Evolutionary conservation across 2,888 invertebrate species (phyloP).

Genomic region (Diaphora mendica): DNA sequence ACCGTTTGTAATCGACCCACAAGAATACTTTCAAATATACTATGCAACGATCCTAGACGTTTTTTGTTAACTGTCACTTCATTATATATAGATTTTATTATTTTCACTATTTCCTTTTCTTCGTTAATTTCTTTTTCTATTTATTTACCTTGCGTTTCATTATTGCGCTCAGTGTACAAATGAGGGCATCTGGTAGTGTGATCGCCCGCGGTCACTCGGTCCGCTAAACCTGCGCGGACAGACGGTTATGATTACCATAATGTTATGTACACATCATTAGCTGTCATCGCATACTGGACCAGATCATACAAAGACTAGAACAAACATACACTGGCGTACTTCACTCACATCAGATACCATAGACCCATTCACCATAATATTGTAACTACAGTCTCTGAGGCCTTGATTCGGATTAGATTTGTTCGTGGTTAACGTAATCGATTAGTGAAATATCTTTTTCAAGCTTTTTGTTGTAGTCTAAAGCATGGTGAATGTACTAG

Average conservation of each 20-base stretch:
- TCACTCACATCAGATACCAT: constrained; percentile 83
- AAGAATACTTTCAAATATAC: constrained; percentile 82
- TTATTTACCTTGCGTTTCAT: constrained; percentile 70
- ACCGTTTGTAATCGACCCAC: constrained; percentile 85
- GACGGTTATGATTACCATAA: constrained; percentile 57
- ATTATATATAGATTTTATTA: constrained; percentile 79
- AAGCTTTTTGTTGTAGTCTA: constrained; percentile 73
- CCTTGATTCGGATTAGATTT: constrained; percentile 49
- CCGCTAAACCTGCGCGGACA: constrained; percentile 55
- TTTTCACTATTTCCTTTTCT: constrained; percentile 77
- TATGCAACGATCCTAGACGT: constrained; percentile 84
- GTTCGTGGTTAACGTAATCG: constrained; percentile 65
- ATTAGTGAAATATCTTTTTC: constrained; percentile 62
- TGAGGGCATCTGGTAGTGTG: constrained; percentile 64
- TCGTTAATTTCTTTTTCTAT: constrained; percentile 68
- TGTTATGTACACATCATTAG: constrained; percentile 76
- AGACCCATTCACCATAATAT: constrained; percentile 79
- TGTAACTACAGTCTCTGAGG: constrained; percentile 71
- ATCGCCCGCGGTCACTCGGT: constrained; percentile 60
- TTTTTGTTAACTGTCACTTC: constrained; percentile 83
- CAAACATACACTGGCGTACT: constrained; percentile 83
- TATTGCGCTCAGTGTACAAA: constrained; percentile 78
- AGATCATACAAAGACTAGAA: constrained; percentile 79
- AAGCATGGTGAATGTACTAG: constrained; percentile 68
- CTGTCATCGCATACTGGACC: constrained; percentile 79